Evolutionary conservation across 2,888 invertebrate genomes (phyloP).

Genomic region (Stratiomys singularior): DNA sequence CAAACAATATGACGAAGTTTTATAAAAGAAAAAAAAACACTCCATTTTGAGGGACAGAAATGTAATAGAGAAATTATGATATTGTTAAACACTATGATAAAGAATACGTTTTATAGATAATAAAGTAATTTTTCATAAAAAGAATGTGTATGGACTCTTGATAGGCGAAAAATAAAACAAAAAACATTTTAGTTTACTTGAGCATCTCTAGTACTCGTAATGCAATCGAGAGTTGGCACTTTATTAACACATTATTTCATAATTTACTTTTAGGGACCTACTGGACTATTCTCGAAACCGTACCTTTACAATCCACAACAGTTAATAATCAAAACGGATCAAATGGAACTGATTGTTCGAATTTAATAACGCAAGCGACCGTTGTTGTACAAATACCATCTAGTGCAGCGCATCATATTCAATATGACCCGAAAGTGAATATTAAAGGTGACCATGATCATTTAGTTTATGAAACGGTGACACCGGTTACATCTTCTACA

Average conservation of each 20-base stretch:
- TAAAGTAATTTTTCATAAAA: constrained; percentile 2
- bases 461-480: constrained; percentile 13
- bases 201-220: too few relatives aligned
- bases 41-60: too few relatives aligned
- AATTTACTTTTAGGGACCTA: constrained; percentile 56
- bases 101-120: neutral
- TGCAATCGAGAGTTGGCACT: too few relatives aligned
- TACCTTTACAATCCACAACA: constrained; percentile 55
- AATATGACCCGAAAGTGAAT: constrained; percentile 34
- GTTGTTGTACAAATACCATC: constrained; percentile 50
- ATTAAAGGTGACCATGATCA: constrained; percentile 18
- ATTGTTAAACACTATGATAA: neutral
- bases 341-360: constrained; percentile 12
- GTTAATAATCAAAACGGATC: neutral
- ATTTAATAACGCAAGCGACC: constrained; percentile 40
- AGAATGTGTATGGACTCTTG: constrained; percentile 9
- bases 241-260: neutral
- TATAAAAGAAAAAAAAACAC: too few relatives aligned
- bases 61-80: neutral
- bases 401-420: constrained; percentile 22
- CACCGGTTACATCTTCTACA: constrained; percentile 20
- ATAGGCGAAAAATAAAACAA: neutral
- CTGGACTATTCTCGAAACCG: constrained; percentile 64
- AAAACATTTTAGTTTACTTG: too few relatives aligned
- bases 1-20: too few relatives aligned